phyloP scores from a whole-genome alignment of 2,888 invertebrate species.

The Xylota segnis region DNA sequence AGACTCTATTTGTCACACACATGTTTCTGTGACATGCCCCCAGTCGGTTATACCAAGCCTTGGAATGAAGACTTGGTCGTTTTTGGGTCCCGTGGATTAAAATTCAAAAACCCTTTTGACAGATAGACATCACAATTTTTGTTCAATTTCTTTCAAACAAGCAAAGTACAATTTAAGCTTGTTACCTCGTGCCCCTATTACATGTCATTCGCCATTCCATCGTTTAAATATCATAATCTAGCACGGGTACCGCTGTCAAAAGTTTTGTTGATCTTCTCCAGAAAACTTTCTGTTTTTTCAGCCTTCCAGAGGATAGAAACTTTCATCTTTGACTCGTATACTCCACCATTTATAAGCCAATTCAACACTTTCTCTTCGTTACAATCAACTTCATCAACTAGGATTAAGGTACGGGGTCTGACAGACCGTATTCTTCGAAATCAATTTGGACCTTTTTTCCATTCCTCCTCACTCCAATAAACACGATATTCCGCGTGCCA shows the following conservation, averaged over 20 bases:
- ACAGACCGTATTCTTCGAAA: conserved; percentile 9
- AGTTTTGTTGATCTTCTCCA: not conserved
- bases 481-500: conserved; percentile 5
- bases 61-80: too few species aligned
- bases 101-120: too few species aligned
- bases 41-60: too few species aligned
- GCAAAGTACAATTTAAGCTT: too few species aligned
- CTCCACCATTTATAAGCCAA: conserved; percentile 1
- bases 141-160: too few species aligned
- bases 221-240: not conserved
- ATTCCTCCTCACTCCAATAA: conserved; percentile 5
- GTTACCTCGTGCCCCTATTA: too few species aligned
- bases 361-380: conserved; percentile 7
- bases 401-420: conserved; percentile 2
- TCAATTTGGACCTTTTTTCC: conserved; percentile 41
- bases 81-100: too few species aligned
- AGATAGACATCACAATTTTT: too few species aligned
- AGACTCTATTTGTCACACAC: too few species aligned
- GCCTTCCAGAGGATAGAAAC: not conserved
- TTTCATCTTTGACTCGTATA: conserved; percentile 7
- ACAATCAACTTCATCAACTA: conserved; percentile 32
- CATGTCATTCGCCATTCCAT: not conserved
- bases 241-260: not conserved
- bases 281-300: not conserved
- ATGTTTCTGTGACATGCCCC: too few species aligned